Evolutionary conservation across 2,113 vertebrate genomes (phyloP).

Genomic region (Rhea americana): DNA sequence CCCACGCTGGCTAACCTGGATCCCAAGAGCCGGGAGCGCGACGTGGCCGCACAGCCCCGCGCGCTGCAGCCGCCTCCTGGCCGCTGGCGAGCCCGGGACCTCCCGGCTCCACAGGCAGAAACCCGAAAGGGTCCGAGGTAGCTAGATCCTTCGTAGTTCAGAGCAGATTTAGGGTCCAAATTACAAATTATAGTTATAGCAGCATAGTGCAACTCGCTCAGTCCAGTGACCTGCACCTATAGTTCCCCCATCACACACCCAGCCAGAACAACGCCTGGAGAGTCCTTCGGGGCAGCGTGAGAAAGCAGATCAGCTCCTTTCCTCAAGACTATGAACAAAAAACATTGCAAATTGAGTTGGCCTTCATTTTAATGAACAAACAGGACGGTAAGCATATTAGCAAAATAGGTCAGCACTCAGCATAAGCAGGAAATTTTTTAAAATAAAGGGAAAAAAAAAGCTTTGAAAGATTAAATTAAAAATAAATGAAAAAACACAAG

Average conservation of each 20-base stretch:
- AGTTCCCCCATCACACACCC: neutral
- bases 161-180: neutral
- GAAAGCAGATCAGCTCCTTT: neutral
- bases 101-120: neutral
- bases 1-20: fast-evolving
- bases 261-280: neutral
- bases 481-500: slow-evolving; percentile 22
- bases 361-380: slow-evolving; percentile 23
- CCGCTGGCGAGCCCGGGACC: neutral
- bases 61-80: neutral
- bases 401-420: slow-evolving; percentile 45
- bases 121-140: neutral
- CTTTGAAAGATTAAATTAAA: slow-evolving; percentile 47
- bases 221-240: too few relatives aligned
- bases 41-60: too few relatives aligned
- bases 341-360: neutral
- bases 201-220: neutral
- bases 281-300: neutral
- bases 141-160: neutral
- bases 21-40: neutral
- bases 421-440: neutral
- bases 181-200: neutral
- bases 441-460: neutral
- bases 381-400: neutral
- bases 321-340: neutral